phyloP scores from a whole-genome alignment of 2,113 vertebrate species.

The Trichomycterus rosablanca region DNA sequence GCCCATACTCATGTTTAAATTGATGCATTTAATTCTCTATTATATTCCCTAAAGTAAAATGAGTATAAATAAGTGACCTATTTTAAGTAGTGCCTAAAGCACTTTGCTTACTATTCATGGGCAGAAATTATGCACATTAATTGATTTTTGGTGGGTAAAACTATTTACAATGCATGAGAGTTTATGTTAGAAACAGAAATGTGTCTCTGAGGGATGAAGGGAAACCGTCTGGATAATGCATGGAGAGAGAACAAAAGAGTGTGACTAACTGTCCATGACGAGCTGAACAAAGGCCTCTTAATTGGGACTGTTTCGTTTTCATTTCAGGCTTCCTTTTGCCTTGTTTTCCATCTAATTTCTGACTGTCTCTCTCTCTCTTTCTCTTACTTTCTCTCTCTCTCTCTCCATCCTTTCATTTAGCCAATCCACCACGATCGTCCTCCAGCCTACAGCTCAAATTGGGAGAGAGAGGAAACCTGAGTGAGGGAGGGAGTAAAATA shows the following conservation, averaged over 20 bases:
- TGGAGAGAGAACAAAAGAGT: conserved; percentile 54
- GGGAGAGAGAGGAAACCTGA: conserved; percentile 17
- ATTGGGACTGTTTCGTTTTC: conserved; percentile 61
- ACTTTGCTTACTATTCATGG: conserved; percentile 3
- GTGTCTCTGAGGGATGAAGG: conserved; percentile 21
- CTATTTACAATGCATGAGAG: conserved; percentile 18
- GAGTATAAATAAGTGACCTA: too few species aligned
- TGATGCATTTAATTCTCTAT: too few species aligned
- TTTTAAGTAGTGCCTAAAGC: conserved; percentile 3
- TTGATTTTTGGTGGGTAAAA: conserved; percentile 29
- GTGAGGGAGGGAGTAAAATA: not conserved
- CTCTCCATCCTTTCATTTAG: conserved; percentile 57
- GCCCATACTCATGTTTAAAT: too few species aligned
- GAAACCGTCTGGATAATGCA: conserved; percentile 35
- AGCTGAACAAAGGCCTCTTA: conserved; percentile 59
- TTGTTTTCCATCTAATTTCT: conserved; percentile 48
- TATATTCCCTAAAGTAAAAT: too few species aligned
- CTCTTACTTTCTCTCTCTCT: conserved; percentile 12
- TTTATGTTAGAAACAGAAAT: conserved; percentile 17
- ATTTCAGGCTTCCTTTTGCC: conserved; percentile 48
- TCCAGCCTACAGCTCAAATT: conserved; percentile 42
- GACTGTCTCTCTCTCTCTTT: conserved; percentile 43
- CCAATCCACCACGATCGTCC: conserved; percentile 55
- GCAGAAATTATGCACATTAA: conserved; percentile 15
- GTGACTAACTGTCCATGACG: conserved; percentile 66